Conservation (phyloP, 2,888 invertebrate species). For the Protula sp. region DNA sequence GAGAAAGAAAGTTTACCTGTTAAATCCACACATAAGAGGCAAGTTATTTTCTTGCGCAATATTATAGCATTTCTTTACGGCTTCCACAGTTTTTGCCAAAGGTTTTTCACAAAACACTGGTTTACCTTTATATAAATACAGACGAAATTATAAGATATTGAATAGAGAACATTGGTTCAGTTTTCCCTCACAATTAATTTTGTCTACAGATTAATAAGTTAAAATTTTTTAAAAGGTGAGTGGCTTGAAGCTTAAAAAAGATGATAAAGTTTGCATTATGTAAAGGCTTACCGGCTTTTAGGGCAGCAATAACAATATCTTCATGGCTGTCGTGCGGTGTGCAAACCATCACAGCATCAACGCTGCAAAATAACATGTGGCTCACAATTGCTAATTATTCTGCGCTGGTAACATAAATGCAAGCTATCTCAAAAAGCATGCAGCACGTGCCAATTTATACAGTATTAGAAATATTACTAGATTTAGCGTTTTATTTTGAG, state of each 20-base stretch:
- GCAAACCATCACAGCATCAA: not conserved
- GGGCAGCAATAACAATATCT: not conserved
- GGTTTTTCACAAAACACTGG: constrained; percentile 4
- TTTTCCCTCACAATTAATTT: not conserved
- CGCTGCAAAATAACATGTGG: constrained; percentile 1
- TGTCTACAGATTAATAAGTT: too few relatives aligned
- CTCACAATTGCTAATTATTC: too few relatives aligned
- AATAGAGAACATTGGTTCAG: not conserved
- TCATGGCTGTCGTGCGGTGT: not conserved
- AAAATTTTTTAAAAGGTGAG: too few relatives aligned
- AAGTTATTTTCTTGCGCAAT: not conserved
- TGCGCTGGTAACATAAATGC: too few relatives aligned
- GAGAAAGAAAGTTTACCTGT: too few relatives aligned
- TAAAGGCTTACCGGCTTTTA: constrained; percentile 2
- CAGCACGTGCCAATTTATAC: too few relatives aligned
- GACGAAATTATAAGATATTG: not conserved
- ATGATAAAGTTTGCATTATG: too few relatives aligned
- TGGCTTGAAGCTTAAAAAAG: too few relatives aligned
- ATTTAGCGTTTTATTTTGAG: too few relatives aligned
- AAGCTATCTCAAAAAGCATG: too few relatives aligned
- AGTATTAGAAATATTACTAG: too few relatives aligned
- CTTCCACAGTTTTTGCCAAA: not conserved
- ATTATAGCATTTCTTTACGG: not conserved
- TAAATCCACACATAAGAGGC: not conserved
- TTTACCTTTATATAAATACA: not conserved